These are phyloP conservation scores for Ictalurus furcatus DNA, from an alignment of 2,113 vertebrate genomes.

Conservation along the genomic window DNA sequence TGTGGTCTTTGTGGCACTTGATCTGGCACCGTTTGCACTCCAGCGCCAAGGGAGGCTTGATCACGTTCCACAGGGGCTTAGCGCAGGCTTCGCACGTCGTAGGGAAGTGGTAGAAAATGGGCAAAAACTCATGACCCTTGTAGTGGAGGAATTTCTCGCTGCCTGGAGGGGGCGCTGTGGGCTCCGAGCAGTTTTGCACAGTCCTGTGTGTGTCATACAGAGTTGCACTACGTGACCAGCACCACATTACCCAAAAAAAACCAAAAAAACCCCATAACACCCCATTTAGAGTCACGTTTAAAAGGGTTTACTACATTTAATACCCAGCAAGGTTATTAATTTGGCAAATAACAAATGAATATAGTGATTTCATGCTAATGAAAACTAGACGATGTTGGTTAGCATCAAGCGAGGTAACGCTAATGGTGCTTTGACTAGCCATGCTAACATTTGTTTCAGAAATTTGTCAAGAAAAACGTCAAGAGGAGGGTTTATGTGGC, in stretches of 20 bases:
- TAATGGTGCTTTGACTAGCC: neutral
- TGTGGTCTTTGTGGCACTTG: conserved; percentile 88
- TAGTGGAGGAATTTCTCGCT: conserved; percentile 86
- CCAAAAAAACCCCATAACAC: neutral
- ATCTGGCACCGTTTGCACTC: conserved; percentile 88
- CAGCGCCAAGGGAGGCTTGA: conserved; percentile 85
- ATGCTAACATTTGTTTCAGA: neutral
- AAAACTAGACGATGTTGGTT: neutral
- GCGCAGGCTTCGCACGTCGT: conserved; percentile 88
- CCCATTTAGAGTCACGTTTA: neutral
- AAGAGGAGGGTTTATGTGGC: neutral
- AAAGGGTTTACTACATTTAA: neutral
- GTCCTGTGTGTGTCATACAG: conserved; percentile 56
- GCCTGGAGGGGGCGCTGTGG: conserved; percentile 73
- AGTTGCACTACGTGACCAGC: conserved; percentile 49
- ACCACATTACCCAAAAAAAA: neutral
- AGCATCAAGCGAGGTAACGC: neutral
- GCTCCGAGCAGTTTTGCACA: conserved; percentile 47
- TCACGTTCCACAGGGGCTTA: conserved; percentile 89
- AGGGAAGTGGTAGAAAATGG: conserved; percentile 87
- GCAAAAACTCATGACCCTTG: conserved; percentile 89
- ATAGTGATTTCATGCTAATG: neutral
- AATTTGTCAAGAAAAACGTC: neutral
- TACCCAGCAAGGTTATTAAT: neutral
- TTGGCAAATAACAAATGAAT: neutral